Base-by-base conservation (phyloP, 2,888 invertebrate species). In the Orthosia gracilis region DNA sequence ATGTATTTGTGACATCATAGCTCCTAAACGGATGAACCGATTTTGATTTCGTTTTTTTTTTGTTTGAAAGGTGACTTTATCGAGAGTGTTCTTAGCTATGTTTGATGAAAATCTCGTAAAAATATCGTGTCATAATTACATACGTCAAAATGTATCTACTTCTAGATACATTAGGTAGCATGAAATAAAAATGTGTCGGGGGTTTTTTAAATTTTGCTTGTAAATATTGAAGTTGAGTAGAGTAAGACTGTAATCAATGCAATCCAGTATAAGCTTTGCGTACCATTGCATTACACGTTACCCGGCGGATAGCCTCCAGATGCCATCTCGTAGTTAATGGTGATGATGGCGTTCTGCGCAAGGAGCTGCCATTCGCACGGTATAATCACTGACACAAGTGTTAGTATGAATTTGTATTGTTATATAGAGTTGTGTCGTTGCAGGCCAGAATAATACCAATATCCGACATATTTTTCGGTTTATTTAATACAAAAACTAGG, bases 241-340 rank as follows among this genome's bases (percentile, higher is more conserved):
- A 64, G 15, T 21, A 64, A 73, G 55, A 9, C 49, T 52, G 59
- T 26, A 52, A 74, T 65, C 26, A 69, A 77, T 69, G 23, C 57
- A 62, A 69, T 21, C 4, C 4, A 66, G 31, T 65, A 69, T 52
- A 74, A 74, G 55, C 26, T 64, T 73, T 72, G 74, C 80, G 62
- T 73, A 75, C 68, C 69, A 73, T 78, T 79, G 79, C 80, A 76
- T 78, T 72, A 67, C 69, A 75, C n/a, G 47, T 74, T 72, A 67
- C 69, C 63, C n/a, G 55, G 67, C 62, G 69, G 26, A 69, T 69
- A 71, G 78, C 18, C 26, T 49, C 54, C 49, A 85, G 83, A 85
- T 83, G 76, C 68, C 54, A 85, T 81, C 85, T 80, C 31, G 18
- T 75, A 78, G 31, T 70, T 80, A 83, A 85, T 83, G 72, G 63